These are phyloP conservation scores for Sebastes flavidus DNA, from an alignment of 2,797 vertebrate species.

Conservation along the genomic window DNA sequence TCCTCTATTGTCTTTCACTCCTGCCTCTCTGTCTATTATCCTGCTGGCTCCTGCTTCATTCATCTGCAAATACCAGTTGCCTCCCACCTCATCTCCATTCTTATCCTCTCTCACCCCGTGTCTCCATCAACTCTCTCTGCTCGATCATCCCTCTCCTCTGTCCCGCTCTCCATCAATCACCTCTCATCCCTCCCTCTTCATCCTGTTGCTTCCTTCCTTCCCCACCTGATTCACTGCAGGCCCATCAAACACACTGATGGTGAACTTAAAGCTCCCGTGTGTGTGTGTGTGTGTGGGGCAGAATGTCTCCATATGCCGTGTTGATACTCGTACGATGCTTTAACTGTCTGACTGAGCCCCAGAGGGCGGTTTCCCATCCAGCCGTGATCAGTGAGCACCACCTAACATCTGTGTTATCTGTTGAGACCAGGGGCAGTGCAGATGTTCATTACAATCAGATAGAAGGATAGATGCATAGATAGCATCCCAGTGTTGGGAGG, in stretches of 20 bases:
- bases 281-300: no score
- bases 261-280: neutral
- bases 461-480: no score
- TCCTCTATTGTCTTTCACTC: conserved; percentile 26
- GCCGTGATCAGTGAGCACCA: no score
- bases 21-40: conserved; percentile 5
- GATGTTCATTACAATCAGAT: neutral
- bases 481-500: no score
- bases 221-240: conserved; percentile 14
- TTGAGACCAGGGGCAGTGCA: neutral
- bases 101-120: neutral
- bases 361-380: no score
- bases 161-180: neutral
- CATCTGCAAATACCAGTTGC: conserved; percentile 37
- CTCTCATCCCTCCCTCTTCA: neutral
- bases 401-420: neutral
- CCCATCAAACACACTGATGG: neutral
- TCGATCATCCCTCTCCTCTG: neutral
- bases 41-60: conserved; percentile 9
- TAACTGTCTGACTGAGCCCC: no score
- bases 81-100: neutral
- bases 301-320: no score
- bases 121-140: neutral
- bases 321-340: no score
- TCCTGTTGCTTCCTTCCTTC: neutral